Percentiles rank a stretch among this genome's conserved stretches.
Conservation (phyloP, 2,113 vertebrate species). For the Thamnaconus septentrionalis region DNA sequence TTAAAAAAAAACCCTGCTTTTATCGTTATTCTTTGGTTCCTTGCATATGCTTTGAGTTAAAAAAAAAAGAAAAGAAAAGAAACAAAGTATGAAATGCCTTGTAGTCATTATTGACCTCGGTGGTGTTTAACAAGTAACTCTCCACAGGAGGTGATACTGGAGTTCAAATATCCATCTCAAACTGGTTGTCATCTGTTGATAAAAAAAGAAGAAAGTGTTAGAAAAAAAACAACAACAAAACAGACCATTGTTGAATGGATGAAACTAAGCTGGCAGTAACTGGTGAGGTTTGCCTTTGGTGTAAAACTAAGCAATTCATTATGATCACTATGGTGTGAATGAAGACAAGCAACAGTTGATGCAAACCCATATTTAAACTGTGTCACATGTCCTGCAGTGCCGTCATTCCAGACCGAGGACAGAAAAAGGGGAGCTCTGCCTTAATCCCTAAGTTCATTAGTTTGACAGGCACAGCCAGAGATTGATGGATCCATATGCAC, state of each 20-base stretch:
- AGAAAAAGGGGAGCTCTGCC: neutral
- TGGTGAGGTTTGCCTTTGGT: too few relatives aligned
- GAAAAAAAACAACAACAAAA: conserved; percentile 1
- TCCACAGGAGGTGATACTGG: conserved; percentile 72
- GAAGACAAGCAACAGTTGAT: too few relatives aligned
- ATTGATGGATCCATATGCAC: conserved; percentile 1
- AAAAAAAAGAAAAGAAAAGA: conserved; percentile 44
- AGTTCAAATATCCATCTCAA: conserved; percentile 78
- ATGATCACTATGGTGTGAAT: too few relatives aligned
- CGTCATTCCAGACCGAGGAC: neutral
- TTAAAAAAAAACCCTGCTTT: conserved; percentile 40
- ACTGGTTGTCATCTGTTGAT: conserved; percentile 73
- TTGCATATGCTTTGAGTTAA: conserved; percentile 36
- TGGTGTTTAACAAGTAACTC: conserved; percentile 51
- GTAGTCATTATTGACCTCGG: conserved; percentile 54
- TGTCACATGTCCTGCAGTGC: conserved; percentile 1
- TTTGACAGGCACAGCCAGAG: conserved; percentile 15
- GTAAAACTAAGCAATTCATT: too few relatives aligned
- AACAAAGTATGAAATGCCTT: conserved; percentile 43
- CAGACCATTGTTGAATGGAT: too few relatives aligned
- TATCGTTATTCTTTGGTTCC: conserved; percentile 29
- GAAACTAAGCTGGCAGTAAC: too few relatives aligned
- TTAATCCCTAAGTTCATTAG: conserved; percentile 15
- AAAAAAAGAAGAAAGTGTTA: conserved; percentile 5
- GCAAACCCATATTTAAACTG: neutral